phyloP scores from a whole-genome alignment of 2,888 invertebrate species.

The Dermolepida albohirtum region DNA sequence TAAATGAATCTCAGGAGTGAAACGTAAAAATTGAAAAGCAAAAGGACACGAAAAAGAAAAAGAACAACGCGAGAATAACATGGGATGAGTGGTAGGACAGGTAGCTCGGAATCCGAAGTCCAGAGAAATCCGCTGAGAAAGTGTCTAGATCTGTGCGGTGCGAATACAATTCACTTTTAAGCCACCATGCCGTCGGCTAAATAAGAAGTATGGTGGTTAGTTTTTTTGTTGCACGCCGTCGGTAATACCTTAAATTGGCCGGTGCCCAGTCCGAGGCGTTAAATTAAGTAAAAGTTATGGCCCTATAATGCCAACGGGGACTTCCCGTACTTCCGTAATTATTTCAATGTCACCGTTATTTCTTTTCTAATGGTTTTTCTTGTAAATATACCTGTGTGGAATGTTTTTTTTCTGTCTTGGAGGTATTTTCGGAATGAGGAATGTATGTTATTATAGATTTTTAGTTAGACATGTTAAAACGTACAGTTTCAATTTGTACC shows the following conservation, averaged over 20 bases:
- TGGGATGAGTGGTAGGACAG: neutral
- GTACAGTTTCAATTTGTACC: no score
- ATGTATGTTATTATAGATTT: no score
- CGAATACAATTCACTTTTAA: neutral
- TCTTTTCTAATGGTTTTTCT: neutral
- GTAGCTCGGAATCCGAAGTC: constrained; percentile 8
- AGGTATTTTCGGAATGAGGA: no score
- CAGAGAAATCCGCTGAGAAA: constrained; percentile 15
- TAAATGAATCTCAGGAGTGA: no score
- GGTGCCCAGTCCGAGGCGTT: constrained; percentile 21
- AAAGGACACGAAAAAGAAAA: no score
- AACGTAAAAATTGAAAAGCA: no score
- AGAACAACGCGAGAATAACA: no score
- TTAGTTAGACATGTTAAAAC: no score
- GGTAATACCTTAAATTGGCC: constrained; percentile 35
- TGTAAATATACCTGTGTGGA: no score
- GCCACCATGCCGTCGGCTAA: constrained; percentile 12
- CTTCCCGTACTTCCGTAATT: constrained; percentile 18
- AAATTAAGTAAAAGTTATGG: constrained; percentile 34
- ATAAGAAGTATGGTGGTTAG: constrained; percentile 34
- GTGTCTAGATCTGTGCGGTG: constrained; percentile 1
- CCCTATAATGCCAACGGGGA: constrained; percentile 7
- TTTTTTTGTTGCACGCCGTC: constrained; percentile 19
- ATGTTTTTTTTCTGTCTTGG: no score
- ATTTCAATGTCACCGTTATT: constrained; percentile 31